phyloP scores from a whole-genome alignment of 2,888 invertebrate species.

The Glaucopsyche alexis region DNA sequence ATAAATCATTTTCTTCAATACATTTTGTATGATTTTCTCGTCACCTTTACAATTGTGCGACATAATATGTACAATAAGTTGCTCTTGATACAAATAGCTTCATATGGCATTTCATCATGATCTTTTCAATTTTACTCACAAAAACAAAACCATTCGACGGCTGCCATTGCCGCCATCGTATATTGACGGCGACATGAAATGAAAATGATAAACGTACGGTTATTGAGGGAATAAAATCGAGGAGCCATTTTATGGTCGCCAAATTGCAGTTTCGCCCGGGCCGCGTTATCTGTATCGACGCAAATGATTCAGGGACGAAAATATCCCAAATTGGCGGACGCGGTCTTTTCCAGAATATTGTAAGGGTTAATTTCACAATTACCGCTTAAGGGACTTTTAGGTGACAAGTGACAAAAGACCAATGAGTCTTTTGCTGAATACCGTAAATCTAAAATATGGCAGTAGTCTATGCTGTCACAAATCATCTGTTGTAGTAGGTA shows the following conservation, averaged over 20 bases:
- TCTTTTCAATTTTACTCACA: neutral
- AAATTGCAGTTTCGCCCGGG: slow-evolving; percentile 24
- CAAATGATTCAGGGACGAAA: slow-evolving; percentile 22
- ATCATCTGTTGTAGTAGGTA: too few relatives aligned
- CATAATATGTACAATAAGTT: too few relatives aligned
- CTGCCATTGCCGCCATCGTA: neutral
- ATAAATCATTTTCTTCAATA: too few relatives aligned
- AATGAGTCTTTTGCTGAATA: too few relatives aligned
- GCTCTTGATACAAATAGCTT: neutral
- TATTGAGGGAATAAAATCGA: slow-evolving; percentile 26
- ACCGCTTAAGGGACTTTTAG: too few relatives aligned
- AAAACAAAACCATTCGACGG: slow-evolving; percentile 11
- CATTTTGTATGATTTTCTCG: too few relatives aligned
- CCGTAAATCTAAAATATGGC: too few relatives aligned
- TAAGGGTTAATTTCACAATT: slow-evolving; percentile 1
- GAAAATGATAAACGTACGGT: slow-evolving; percentile 26
- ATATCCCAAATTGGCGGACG: slow-evolving; percentile 14
- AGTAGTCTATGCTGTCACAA: too few relatives aligned
- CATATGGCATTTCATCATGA: neutral
- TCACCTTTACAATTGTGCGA: too few relatives aligned
- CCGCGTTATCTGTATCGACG: slow-evolving; percentile 25
- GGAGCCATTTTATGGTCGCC: slow-evolving; percentile 24
- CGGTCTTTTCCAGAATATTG: neutral
- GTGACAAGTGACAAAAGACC: too few relatives aligned
- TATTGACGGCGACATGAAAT: slow-evolving; percentile 26